Evolutionary conservation across 1,140 invertebrate species (phyloP), one percentile per base, ranked within the genome.

Genomic region (Pseudomyrmex dendroicus): DNA sequence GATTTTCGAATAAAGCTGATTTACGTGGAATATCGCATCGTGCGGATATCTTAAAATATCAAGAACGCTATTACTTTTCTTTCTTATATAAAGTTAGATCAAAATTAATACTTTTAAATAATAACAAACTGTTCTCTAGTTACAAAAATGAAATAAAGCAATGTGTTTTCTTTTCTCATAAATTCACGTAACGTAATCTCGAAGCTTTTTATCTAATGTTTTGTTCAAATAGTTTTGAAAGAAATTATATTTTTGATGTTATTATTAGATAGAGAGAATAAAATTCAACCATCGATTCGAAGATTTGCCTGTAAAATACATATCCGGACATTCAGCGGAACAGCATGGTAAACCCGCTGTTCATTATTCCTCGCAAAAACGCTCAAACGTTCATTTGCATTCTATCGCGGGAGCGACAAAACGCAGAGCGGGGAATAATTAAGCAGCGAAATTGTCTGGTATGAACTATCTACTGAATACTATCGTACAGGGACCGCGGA

Each of bases 371-470:
- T 10, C n/a, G 66, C 76, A 80, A 80, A 72, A 80, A 80, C 76
- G 35, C 22, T 80, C 54, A 61, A 72, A 80, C 44, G 66, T 70
- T 80, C 76, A 70, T 80, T 80, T 72, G 54, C 76, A 80, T 80
- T 80, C 76, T 72, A 80, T 80, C 76, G 76, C 76, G 56, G 57
- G 54, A 15, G 54, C 76, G 54, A 46, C 76, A 80, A 80, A 80
- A 80, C 76, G 66, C 66, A 59, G 76, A 59, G 66, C 54, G 66
- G 76, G 44, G 76, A 80, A 80, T 80, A 80, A 80, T 80, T 80
- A 80, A 80, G 76, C 64, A 78, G 76, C 66, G 76, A 72, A 80
- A 80, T 80, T 80, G 76, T 72, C 76, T 80, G 76, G 76, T 72
- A 70, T 72, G 66, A 80, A 72, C 76, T 70, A 80, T 80, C 76